phyloP scores from a whole-genome alignment of 2,888 invertebrate genomes.

The Cephus runcator region DNA sequence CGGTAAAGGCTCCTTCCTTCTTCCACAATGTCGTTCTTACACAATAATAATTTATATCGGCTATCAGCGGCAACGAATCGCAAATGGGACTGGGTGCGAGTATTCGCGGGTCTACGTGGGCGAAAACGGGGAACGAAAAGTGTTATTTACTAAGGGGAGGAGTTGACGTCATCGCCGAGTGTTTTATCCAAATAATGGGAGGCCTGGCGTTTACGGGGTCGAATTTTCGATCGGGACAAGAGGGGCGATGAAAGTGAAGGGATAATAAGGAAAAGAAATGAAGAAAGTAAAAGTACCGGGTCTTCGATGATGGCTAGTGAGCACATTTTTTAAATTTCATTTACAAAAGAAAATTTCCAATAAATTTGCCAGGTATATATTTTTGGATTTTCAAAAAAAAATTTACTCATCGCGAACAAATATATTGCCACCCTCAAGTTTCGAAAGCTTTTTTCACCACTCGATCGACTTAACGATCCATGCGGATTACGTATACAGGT shows the following conservation, averaged over 20 bases:
- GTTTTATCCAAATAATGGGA: not conserved
- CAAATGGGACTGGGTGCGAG: not conserved
- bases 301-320: not conserved
- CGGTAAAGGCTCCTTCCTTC: not conserved
- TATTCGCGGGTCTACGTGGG: not conserved
- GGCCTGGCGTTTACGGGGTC: not conserved
- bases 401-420: not conserved
- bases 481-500: not conserved
- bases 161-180: not conserved
- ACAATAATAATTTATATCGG: not conserved
- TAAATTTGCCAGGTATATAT: not conserved
- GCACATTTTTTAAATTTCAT: not conserved
- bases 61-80: slow-evolving; percentile 2
- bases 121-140: not conserved
- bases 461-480: not conserved
- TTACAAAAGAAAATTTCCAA: not conserved
- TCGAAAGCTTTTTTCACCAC: not conserved
- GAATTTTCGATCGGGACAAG: not conserved
- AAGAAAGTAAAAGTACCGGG: not conserved
- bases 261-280: not conserved
- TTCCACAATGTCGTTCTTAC: not conserved
- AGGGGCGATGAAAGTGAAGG: not conserved
- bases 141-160: not conserved
- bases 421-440: not conserved
- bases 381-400: not conserved